Base-by-base conservation (phyloP, 2,113 vertebrate genomes). In the Bubalus kerabau region DNA sequence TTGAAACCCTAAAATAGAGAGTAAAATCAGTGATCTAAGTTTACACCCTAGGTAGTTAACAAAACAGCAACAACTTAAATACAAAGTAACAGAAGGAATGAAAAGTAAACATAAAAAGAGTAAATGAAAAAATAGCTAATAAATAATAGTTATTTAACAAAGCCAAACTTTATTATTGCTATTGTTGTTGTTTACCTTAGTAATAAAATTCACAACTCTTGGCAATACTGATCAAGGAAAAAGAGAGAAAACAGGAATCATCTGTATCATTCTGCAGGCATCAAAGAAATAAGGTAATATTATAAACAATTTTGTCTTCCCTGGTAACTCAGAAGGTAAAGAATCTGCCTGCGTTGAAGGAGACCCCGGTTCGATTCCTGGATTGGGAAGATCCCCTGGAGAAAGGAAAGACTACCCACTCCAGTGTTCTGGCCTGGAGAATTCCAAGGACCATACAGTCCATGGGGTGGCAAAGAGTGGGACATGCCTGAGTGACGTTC, bases 21-120 rank as follows among this genome's bases (percentile, higher is more conserved):
- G 36, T 87, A 87, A 83, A 90, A 57, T 93, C 57, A 88, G 16
- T 56, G 10, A 78, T 92, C 54, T 43, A 87, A 26, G 6, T 67
- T 87, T 48, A 83, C 4, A 90, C 23, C 21, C 78, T 80, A 85
- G 59, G 40, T 12, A 97, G 64, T 30, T 92, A 92, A 40, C 23
- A 78, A 95, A 97, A 78, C 6, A 87, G 93, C 16, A 85, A 57
- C 11, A 96, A 92, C 76, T 74, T 91, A 94, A 94, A 88, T 13
- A 12, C 46, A 62, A 76, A 84, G 32, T 74, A 64, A 40, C 17
- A 36, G 57, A 94, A 89, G 15, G 30, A 80, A 91, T 30, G 15
- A 57, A 90, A 94, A 83, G 76, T 54, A 86, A 96, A 82, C 19
- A 85, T n/a, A 81, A 85, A 83, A 85, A 28, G 7, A 91, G 14